Percentiles rank a stretch among this genome's conserved stretches.
phyloP scores from a whole-genome alignment of 1,140 invertebrate genomes.

The Drosophila nigrodunni region DNA sequence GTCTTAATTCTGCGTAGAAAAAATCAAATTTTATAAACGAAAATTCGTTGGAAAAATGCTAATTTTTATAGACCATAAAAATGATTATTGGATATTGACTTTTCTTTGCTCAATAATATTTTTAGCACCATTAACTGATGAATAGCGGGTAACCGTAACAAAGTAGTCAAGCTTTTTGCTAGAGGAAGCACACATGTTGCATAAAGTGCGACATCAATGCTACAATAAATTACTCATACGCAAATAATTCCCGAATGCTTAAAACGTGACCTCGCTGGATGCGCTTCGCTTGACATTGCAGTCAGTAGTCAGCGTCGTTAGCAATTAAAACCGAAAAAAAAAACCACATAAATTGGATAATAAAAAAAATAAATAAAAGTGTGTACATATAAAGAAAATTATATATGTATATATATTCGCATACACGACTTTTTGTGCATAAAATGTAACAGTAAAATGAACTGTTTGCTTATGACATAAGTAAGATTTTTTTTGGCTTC shows the following conservation, averaged over 20 bases:
- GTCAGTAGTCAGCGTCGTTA: too few species aligned
- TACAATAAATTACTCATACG: conserved; percentile 18
- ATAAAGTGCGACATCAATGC: conserved; percentile 10
- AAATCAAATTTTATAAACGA: too few species aligned
- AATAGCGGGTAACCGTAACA: neutral
- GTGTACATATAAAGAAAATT: too few species aligned
- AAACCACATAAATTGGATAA: too few species aligned
- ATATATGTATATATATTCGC: too few species aligned
- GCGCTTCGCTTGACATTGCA: conserved; percentile 4
- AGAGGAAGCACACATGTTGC: neutral
- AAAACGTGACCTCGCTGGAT: conserved; percentile 13
- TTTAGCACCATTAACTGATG: neutral
- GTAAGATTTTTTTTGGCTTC: too few species aligned
- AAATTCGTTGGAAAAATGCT: too few species aligned
- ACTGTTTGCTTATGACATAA: too few species aligned
- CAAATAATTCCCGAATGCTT: conserved; percentile 19
- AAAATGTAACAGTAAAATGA: too few species aligned
- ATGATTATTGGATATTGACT: neutral
- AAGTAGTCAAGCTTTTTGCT: neutral
- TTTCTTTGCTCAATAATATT: neutral
- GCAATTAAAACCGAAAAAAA: too few species aligned
- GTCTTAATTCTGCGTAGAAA: neutral
- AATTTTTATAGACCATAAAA: neutral
- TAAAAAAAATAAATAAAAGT: too few species aligned
- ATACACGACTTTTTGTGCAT: too few species aligned